phyloP scores from a whole-genome alignment of 2,113 vertebrate genomes.

The Ictidomys tridecemlineatus region DNA sequence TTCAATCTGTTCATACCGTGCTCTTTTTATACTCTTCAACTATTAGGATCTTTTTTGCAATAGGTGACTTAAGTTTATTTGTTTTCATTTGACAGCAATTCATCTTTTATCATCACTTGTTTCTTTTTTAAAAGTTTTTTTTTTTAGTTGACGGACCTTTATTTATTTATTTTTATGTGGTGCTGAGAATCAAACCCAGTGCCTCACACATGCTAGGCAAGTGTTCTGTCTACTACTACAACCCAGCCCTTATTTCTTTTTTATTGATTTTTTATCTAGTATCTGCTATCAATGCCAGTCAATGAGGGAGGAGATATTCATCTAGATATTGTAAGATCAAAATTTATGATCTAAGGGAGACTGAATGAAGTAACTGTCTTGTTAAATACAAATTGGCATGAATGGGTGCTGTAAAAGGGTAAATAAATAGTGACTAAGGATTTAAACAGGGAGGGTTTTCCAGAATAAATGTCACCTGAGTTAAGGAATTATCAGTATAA shows the following conservation, averaged over 20 bases:
- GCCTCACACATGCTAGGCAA: too few relatives aligned
- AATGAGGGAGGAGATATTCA: background rate
- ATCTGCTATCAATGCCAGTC: background rate
- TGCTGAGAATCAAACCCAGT: too few relatives aligned
- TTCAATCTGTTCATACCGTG: background rate
- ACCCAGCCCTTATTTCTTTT: background rate
- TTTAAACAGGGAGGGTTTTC: background rate
- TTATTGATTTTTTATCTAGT: background rate
- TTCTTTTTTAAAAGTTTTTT: background rate
- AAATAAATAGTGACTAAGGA: background rate
- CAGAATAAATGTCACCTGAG: background rate
- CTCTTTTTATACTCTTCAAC: background rate
- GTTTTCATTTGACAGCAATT: background rate
- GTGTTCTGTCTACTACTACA: too few relatives aligned
- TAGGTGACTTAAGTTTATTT: background rate
- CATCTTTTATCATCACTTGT: background rate
- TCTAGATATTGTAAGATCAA: background rate
- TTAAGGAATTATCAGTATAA: background rate
- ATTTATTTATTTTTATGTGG: too few relatives aligned
- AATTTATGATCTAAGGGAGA: background rate
- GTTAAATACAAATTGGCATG: background rate
- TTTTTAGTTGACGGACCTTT: too few relatives aligned
- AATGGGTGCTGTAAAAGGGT: background rate
- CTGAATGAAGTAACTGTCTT: background rate
- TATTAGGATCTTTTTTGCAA: background rate